Conservation (phyloP, 2,113 vertebrate species). For the Megaptera novaeangliae region DNA sequence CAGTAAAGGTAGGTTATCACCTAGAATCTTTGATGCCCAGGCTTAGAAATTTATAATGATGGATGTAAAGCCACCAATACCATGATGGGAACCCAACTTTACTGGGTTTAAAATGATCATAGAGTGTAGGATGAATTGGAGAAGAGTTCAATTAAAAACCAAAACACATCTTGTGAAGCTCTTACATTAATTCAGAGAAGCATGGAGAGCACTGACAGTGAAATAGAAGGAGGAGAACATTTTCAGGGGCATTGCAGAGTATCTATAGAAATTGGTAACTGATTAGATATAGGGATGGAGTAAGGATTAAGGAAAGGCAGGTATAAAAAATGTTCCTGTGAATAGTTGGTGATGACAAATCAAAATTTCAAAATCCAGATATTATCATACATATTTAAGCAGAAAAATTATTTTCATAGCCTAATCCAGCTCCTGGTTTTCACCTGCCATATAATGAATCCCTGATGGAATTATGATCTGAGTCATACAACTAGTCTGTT, state of each 20-base stretch:
- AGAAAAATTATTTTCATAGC: neutral
- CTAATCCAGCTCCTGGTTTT: neutral
- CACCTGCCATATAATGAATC: neutral
- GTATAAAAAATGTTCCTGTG: neutral
- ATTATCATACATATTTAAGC: neutral
- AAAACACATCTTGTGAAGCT: neutral
- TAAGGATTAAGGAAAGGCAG: neutral
- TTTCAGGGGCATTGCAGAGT: neutral
- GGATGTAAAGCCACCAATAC: neutral
- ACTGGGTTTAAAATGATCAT: neutral
- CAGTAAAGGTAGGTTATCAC: neutral
- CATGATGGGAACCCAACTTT: neutral
- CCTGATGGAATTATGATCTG: neutral
- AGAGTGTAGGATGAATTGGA: neutral
- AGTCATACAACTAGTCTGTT: neutral
- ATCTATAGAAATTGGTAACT: neutral
- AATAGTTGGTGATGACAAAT: neutral
- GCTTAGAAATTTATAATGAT: neutral
- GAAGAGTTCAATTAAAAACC: neutral
- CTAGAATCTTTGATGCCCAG: too few species aligned
- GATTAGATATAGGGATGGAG: neutral
- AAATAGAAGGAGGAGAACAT: fast-evolving
- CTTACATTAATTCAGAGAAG: neutral
- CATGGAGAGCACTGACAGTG: neutral
- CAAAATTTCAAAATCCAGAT: neutral